Evolutionary conservation across 2,113 vertebrate genomes (phyloP), one percentile per base, ranked within the genome.

Genomic region (Odocoileus hemionus): DNA sequence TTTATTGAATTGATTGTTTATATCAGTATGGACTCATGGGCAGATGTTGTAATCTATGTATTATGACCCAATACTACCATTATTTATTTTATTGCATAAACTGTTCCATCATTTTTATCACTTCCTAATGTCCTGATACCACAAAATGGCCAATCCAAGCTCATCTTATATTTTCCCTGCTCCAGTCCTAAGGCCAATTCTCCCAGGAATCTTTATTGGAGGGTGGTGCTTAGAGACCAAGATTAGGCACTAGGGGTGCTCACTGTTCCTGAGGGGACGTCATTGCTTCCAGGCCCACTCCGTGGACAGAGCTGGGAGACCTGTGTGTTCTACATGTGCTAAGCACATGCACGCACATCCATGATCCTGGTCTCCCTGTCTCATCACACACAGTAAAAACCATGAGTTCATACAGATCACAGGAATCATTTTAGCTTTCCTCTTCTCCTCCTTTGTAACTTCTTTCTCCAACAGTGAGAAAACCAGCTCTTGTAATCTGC

Each of bases 261-360:
- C 11, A 0, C 16, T 60, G 58, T 28, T n/a, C 7, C 45, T 10
- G 43, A n/a, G n/a, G n/a, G 39, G 19, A 50, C 12, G 0, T 14
- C 28, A 0, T 0, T 12, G 36, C 12, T 52, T 43, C 74, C n/a
- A 16, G n/a, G 15, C 1, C 19, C 4, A 3, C 52, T 9, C 28
- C 0, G 52, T 15, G 11, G n/a, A 23, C 43, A 10, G 82, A 83
- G 60, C 25, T 0, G 26, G 57, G 57, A 54, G 23, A 13, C 52
- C 7, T 6, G 5, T 1, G 36, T 3, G 19, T 43, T 6, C 2
- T 0, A 11, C 5, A 2, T 6, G 39, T 9, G 10, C 47, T 33
- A 80, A n/a, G 47, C 47, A 25, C 39, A 16, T 4, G 39, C 78
- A 52, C 17, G 33, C 47, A 21, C 78, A 52, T 12, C 67, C 67